Evolutionary conservation across 2,113 vertebrate genomes (phyloP).

Genomic region (Caracal caracal): DNA sequence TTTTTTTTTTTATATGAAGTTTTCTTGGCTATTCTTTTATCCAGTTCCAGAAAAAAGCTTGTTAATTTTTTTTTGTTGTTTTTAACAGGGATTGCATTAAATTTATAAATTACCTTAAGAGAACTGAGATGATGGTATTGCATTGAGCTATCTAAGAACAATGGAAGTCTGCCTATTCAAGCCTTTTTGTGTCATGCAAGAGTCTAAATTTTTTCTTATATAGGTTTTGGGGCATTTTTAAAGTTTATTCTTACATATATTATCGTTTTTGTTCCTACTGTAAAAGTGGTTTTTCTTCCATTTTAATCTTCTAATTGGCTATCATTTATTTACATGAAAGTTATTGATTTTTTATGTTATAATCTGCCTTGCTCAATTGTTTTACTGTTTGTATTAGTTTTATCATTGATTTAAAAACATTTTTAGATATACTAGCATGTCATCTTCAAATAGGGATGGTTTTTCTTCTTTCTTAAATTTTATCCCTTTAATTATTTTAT

Average conservation of each 20-base stretch:
- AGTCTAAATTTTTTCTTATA: constrained; percentile 19
- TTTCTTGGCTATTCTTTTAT: constrained; percentile 37
- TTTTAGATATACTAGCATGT: neutral
- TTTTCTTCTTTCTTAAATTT: constrained; percentile 48
- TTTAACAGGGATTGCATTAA: neutral
- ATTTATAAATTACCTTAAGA: constrained; percentile 34
- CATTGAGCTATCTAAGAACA: neutral
- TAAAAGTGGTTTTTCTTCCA: neutral
- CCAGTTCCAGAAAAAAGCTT: neutral
- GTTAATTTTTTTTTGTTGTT: neutral
- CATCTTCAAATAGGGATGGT: neutral
- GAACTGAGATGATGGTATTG: neutral
- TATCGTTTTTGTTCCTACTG: constrained; percentile 21
- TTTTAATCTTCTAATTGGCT: neutral
- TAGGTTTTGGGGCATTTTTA: constrained; percentile 1
- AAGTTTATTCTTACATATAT: constrained; percentile 24
- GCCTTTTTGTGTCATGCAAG: neutral
- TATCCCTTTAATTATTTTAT: neutral
- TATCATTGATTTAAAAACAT: neutral
- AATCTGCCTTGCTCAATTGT: neutral
- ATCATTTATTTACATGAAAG: neutral
- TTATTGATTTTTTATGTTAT: neutral
- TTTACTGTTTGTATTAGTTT: constrained; percentile 46
- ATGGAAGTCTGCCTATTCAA: neutral
- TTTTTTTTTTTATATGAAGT: neutral